phyloP scores from a whole-genome alignment of 92 coral and sea anemone species.

The Palythoa heliodiscus region DNA sequence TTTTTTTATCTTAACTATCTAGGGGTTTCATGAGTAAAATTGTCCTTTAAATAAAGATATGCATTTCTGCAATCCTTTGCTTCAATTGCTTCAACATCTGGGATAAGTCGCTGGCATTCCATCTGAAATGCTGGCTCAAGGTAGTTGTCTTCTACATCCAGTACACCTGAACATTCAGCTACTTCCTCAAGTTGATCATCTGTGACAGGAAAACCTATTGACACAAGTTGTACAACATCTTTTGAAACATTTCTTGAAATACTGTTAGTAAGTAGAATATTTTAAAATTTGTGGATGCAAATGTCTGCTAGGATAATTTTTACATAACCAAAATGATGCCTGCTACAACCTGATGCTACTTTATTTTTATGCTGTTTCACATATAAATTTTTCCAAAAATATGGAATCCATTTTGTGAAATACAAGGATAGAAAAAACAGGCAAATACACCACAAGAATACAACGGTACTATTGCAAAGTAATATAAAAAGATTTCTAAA shows the following conservation, averaged over 20 bases:
- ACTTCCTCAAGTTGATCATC: conserved; percentile 58
- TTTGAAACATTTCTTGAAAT: conserved; percentile 28
- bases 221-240: conserved; percentile 10
- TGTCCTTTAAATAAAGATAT: conserved; percentile 1
- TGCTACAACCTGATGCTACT: conserved; percentile 21
- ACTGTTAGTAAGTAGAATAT: conserved; percentile 11
- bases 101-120: conserved; percentile 60
- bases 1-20: not conserved
- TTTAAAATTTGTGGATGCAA: conserved; percentile 16
- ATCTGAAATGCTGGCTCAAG: conserved; percentile 59
- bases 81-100: conserved; percentile 48
- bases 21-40: conserved; percentile 18
- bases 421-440: not conserved
- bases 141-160: conserved; percentile 52
- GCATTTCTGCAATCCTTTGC: conserved; percentile 64
- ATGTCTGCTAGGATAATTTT: conserved; percentile 18
- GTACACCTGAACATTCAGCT: conserved; percentile 62
- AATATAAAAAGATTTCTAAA: not conserved
- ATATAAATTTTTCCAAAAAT: not conserved
- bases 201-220: conserved; percentile 50
- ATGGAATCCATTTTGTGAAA: conserved; percentile 14
- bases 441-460: conserved; percentile 1
- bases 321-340: conserved; percentile 26
- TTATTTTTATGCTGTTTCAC: conserved; percentile 24
- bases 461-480: conserved; percentile 1